Evolutionary conservation across 2,113 vertebrate genomes (phyloP), one percentile per base, ranked within the genome.

Genomic region (Bungarus multicinctus): DNA sequence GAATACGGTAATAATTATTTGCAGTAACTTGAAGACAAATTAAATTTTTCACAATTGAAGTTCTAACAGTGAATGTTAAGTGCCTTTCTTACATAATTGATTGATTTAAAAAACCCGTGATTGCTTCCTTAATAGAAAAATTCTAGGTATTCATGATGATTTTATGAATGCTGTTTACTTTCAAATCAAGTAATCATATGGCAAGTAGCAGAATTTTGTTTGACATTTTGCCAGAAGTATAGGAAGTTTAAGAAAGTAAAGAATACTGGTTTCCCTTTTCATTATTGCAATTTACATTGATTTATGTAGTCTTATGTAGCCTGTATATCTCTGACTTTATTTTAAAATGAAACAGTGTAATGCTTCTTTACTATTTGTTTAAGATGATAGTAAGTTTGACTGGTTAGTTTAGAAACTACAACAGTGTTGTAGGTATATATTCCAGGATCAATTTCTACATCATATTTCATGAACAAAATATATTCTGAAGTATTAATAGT

Each of bases 51-150:
- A 8, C 5, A 0, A 60, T 47, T 90, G 57, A 88, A 27, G 89
- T 93, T 93, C 92, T 88, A 85, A 50, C 10, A 87, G n/a, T n/a
- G 25, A 23, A 0, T 0, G 53, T 45, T 53, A 43, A 74, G 50
- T 74, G 30, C 0, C 47, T 25, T 91, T 96, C 92, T 95, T 93
- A 87, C 43, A 95, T 93, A 55, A 93, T 0, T 93, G 91, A 74
- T 74, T 95, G 23, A 43, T 94, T 94, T 91, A n/a, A 93, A 94
- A 87, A 20, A 81, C 0, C 7, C 18, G 3, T 4, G 18, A 22
- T 81, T 22, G 18, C 18, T 74, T 5, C 12, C n/a, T 43, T 43
- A 81, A 22, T 22, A 43, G 74, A 43, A 43, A 81, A 81, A 81
- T 9, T 39, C 7, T 81, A 81, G 74, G 3, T 43, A 34, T 3